A percentile compares a stretch with the other conserved stretches of the same genome.
phyloP scores from a whole-genome alignment of 2,113 vertebrate species.

The Mastomys natalensis region DNA sequence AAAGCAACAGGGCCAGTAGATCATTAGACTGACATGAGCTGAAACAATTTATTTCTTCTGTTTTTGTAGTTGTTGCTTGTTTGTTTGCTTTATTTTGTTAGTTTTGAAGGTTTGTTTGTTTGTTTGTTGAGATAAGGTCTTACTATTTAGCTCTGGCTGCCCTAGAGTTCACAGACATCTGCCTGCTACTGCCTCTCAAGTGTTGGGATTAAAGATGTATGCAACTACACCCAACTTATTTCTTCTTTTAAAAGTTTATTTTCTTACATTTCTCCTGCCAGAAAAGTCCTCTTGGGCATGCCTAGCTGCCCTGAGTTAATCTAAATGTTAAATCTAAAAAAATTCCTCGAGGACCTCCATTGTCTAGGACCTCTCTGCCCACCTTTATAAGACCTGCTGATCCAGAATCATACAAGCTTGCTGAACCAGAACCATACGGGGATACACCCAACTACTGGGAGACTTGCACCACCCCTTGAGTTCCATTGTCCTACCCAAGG shows the following conservation, averaged over 20 bases:
- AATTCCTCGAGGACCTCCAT: too few relatives aligned
- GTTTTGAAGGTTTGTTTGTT: not conserved
- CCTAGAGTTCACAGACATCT: not conserved
- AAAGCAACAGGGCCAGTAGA: not conserved
- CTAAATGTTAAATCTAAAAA: too few relatives aligned
- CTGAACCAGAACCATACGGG: too few relatives aligned
- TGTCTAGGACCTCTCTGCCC: too few relatives aligned
- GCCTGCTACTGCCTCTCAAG: not conserved
- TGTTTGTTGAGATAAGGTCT: not conserved
- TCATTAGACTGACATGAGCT: not conserved
- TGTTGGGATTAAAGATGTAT: not conserved
- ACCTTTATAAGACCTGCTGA: too few relatives aligned
- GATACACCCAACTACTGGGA: too few relatives aligned
- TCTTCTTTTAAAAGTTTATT: not conserved
- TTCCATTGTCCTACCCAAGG: too few relatives aligned
- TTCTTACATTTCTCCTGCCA: not conserved
- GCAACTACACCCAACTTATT: not conserved
- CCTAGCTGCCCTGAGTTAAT: too few relatives aligned
- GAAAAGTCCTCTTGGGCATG: too few relatives aligned
- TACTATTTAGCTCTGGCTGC: not conserved
- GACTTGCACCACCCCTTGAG: too few relatives aligned
- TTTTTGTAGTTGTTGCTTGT: not conserved
- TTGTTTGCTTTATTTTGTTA: not conserved
- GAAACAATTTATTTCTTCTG: not conserved
- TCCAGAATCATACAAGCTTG: too few relatives aligned